These are phyloP conservation scores for Phragmatobia fuliginosa DNA, from an alignment of 2,888 invertebrate species.

Conservation along the genomic window DNA sequence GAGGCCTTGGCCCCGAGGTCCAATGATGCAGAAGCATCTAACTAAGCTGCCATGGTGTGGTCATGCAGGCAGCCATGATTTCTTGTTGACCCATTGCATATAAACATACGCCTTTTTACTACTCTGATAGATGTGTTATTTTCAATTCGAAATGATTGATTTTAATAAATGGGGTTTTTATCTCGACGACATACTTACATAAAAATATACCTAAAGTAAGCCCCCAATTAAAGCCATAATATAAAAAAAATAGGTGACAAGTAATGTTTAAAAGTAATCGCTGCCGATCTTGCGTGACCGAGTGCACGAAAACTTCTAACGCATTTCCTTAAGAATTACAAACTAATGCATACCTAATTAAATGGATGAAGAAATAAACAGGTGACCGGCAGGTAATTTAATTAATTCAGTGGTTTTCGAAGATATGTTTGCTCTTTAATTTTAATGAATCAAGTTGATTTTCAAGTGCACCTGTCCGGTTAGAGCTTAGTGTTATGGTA, in stretches of 20 bases:
- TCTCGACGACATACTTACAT: background rate
- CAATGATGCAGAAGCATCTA: too few relatives aligned
- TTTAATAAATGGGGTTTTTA: too few relatives aligned
- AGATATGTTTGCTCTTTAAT: constrained; percentile 21
- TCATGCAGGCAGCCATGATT: too few relatives aligned
- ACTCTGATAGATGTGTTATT: too few relatives aligned
- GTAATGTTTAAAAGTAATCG: constrained; percentile 45
- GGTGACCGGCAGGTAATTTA: constrained; percentile 16
- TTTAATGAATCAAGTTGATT: constrained; percentile 15
- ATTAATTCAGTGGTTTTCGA: constrained; percentile 18
- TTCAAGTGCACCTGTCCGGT: background rate
- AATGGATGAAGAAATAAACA: constrained; percentile 26
- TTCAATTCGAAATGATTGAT: background rate
- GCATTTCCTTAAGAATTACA: constrained; percentile 34
- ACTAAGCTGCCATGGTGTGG: too few relatives aligned
- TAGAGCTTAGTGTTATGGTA: background rate
- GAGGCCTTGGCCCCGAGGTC: too few relatives aligned
- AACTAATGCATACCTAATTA: constrained; percentile 32
- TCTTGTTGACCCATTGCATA: too few relatives aligned
- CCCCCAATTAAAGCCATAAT: constrained; percentile 6
- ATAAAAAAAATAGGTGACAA: constrained; percentile 44
- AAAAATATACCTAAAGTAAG: constrained; percentile 5
- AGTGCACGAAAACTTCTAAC: constrained; percentile 37
- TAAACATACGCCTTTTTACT: too few relatives aligned
- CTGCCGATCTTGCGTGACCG: constrained; percentile 47